Evolutionary conservation across 2,888 invertebrate genomes (phyloP).

Genomic region (Dysmachus trigonus): DNA sequence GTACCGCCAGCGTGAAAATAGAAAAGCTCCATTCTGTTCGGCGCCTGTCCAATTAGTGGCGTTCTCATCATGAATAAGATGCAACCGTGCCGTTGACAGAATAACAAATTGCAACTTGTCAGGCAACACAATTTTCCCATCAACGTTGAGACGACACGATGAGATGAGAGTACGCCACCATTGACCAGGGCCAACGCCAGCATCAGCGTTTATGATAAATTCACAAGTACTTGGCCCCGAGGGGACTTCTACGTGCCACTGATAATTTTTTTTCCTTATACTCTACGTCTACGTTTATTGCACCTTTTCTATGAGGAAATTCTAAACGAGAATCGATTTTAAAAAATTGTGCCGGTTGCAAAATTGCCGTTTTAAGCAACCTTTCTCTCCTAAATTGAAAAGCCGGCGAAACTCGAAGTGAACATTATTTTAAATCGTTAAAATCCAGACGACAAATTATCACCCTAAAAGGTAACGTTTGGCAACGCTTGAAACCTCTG

Average conservation of each 20-base stretch:
- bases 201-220: background rate
- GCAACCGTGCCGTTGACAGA: conserved; percentile 16
- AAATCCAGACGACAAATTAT: background rate
- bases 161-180: background rate
- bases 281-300: too few species aligned
- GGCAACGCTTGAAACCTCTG: background rate
- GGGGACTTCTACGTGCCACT: background rate
- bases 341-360: background rate
- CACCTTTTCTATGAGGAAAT: background rate
- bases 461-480: background rate
- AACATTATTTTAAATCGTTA: background rate
- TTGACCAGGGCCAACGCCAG: background rate
- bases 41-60: conserved; percentile 23
- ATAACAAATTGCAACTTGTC: conserved; percentile 16
- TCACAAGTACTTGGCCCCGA: background rate
- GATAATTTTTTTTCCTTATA: background rate
- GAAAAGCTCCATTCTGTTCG: background rate
- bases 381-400: background rate
- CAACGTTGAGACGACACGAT: background rate
- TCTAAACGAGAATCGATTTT: background rate
- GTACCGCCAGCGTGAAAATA: background rate
- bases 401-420: background rate
- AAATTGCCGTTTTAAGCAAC: background rate
- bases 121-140: conserved; percentile 35
- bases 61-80: background rate